A percentile compares a stretch with the other conserved stretches of the same genome.
Evolutionary conservation across 2,113 vertebrate species (phyloP).

Genomic region (Stercorarius parasiticus): DNA sequence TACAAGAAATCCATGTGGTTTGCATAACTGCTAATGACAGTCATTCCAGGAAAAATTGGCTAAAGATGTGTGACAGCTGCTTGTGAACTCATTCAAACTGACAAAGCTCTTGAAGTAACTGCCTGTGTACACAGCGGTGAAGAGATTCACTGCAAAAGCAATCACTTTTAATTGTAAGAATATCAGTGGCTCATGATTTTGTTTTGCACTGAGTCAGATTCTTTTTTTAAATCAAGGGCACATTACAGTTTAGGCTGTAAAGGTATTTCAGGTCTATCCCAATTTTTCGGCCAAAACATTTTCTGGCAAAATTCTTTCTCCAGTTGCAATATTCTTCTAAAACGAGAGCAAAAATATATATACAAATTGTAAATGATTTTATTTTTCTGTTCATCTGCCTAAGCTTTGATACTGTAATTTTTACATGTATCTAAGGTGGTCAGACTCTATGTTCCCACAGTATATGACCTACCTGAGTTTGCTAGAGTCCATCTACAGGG

Average conservation of each 20-base stretch:
- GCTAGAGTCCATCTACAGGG: background rate
- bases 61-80: slow-evolving; percentile 41
- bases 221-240: background rate
- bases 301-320: background rate
- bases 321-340: background rate
- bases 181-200: background rate
- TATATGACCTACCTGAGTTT: background rate
- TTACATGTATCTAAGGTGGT: background rate
- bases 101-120: background rate
- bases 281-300: background rate
- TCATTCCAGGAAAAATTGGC: slow-evolving; percentile 19
- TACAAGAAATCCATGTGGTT: background rate
- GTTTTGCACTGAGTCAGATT: background rate
- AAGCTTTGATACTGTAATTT: background rate
- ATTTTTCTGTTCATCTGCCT: background rate
- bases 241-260: background rate
- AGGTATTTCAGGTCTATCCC: background rate
- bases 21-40: background rate
- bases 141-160: background rate
- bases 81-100: background rate
- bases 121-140: background rate
- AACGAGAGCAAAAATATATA: background rate
- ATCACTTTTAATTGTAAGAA: background rate
- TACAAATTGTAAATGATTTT: background rate
- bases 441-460: accelerated